Evolutionary conservation across 2,113 vertebrate species (phyloP), one percentile per base, ranked within the genome.

Genomic region (Ictalurus furcatus): DNA sequence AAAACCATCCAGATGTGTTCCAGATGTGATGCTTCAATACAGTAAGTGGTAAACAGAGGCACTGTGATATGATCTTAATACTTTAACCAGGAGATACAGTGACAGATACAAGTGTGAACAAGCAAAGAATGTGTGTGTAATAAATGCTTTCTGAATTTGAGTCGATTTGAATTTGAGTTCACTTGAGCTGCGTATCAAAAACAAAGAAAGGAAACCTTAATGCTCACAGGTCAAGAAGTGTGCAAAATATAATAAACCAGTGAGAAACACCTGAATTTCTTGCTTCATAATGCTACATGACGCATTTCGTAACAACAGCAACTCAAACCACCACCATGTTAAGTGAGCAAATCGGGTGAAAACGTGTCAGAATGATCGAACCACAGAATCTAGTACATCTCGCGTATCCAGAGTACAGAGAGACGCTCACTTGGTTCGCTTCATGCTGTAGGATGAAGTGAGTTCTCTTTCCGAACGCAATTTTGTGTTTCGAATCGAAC

Each of bases 251-350:
- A 88, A 78, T 59, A 58, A 89, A 89, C 88, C 40, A 67, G 88
- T 86, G 83, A 89, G 84, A 28, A 88, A 90, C 90, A 93, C 90
- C 92, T 93, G 91, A 93, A 92, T 93, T 40, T 91, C 91, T 91
- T 92, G 90, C 93, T 92, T 92, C 91, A 94, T 93, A 93, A 94
- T 96, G 96, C 96, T 97, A 96, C 96, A 96, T 96, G 93, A 94
- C 69, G 52, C 71, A 44, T 79, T 90, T 58, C 40, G 85, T 91
- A 92, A 92, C 52, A 63, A 88, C 85, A 87, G 56, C 82, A 85
- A 89, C 74, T 79, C 74, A 86, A 80, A 86, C 84, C 63, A 81
- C 84, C 71, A 84, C 67, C 54, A 71, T 44, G 74, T 63, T 37
- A 21, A 74, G 56, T 76, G 56, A 89, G 87, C 74, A 88, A 63